Evolutionary conservation across 2,888 invertebrate genomes (phyloP).

Genomic region (Trimorus sp.): DNA sequence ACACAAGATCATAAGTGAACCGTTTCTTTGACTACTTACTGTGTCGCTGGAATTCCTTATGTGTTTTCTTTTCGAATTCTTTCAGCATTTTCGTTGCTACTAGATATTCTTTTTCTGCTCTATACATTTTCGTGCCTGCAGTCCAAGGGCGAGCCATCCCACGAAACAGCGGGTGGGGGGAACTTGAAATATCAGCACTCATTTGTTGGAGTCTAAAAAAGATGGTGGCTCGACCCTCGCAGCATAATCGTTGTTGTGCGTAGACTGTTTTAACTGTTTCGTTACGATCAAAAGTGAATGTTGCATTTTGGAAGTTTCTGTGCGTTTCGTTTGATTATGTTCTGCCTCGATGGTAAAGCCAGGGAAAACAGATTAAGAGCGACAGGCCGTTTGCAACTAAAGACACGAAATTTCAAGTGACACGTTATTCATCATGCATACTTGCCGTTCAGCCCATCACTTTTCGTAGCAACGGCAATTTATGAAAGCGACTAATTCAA

Average conservation of each 20-base stretch:
- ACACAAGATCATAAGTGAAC: conserved; percentile 54
- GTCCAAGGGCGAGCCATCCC: conserved; percentile 42
- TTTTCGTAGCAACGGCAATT: conserved; percentile 29
- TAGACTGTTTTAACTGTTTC: conserved; percentile 49
- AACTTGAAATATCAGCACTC: neutral
- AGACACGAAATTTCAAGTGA: conserved; percentile 32
- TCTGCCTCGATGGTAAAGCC: conserved; percentile 13
- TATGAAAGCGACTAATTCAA: conserved; percentile 19
- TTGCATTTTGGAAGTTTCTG: conserved; percentile 60
- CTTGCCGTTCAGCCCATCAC: conserved; percentile 20
- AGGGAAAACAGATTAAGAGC: conserved; percentile 8
- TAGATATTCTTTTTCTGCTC: conserved; percentile 38
- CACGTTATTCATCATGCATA: conserved; percentile 38
- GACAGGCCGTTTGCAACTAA: conserved; percentile 21
- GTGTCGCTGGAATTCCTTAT: conserved; percentile 62
- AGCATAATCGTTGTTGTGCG: conserved; percentile 54
- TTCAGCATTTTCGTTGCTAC: conserved; percentile 56
- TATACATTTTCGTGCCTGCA: conserved; percentile 52
- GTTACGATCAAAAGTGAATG: conserved; percentile 47
- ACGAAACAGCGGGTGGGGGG: neutral
- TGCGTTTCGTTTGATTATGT: conserved; percentile 40
- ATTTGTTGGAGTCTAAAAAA: no score
- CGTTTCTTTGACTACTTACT: conserved; percentile 63
- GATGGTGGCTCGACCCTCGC: conserved; percentile 56
- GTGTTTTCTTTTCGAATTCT: conserved; percentile 48